phyloP scores from a whole-genome alignment of 2,113 vertebrate species.

The Silurus glanis region DNA sequence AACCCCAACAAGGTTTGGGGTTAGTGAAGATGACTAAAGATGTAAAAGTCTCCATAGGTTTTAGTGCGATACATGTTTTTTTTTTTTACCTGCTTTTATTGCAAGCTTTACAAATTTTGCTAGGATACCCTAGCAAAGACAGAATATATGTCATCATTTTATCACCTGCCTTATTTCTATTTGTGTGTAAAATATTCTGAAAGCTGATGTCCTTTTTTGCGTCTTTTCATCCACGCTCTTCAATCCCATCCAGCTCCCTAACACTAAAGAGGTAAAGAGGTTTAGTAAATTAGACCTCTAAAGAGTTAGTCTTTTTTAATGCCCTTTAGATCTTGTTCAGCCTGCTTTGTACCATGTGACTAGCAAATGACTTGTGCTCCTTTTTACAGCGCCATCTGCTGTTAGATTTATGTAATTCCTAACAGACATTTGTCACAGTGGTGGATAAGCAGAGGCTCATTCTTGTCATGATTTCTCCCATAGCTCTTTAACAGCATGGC shows the following conservation, averaged over 20 bases:
- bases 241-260: slow-evolving; percentile 76
- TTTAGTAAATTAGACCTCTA: slow-evolving; percentile 12
- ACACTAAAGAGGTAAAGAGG: slow-evolving; percentile 81
- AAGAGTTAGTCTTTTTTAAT: slow-evolving; percentile 12
- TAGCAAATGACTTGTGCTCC: background rate
- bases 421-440: background rate
- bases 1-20: background rate
- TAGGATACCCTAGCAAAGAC: background rate
- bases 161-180: background rate
- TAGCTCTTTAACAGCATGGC: slow-evolving; percentile 87
- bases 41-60: background rate
- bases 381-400: slow-evolving; percentile 42
- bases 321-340: slow-evolving; percentile 17
- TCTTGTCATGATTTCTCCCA: background rate
- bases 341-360: background rate
- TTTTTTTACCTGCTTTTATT: background rate
- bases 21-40: background rate
- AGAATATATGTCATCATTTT: background rate
- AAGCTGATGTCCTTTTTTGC: slow-evolving; percentile 10
- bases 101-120: background rate
- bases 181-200: background rate
- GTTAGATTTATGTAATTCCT: slow-evolving; percentile 8
- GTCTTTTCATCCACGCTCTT: slow-evolving; percentile 34
- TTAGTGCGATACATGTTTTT: background rate
- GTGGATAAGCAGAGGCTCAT: slow-evolving; percentile 39